phyloP scores from a whole-genome alignment of 2,888 invertebrate species.

The Pristionchus exspectatus region DNA sequence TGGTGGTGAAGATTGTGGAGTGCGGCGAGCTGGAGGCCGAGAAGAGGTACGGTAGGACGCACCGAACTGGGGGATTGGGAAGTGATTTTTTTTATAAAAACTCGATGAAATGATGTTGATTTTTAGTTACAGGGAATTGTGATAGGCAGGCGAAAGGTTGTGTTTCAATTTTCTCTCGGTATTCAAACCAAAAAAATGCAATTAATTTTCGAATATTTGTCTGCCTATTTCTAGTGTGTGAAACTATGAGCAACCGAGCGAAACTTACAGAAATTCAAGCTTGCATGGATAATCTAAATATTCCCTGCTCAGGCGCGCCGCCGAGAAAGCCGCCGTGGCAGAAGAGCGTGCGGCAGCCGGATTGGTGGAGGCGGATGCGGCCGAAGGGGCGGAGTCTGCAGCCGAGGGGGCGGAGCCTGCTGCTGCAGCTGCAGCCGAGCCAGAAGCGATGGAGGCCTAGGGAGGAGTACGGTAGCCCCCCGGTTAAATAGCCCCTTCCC shows the following conservation, averaged over 20 bases:
- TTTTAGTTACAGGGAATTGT: background rate
- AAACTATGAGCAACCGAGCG: no score
- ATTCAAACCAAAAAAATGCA: no score
- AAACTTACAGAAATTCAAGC: no score
- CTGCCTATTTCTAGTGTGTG: no score
- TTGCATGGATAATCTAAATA: no score
- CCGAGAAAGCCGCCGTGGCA: slow-evolving; percentile 55
- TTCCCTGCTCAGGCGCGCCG: slow-evolving; percentile 57
- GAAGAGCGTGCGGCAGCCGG: slow-evolving; percentile 52
- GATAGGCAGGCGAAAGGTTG: background rate
- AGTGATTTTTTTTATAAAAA: background rate
- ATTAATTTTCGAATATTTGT: no score
- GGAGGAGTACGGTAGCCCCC: slow-evolving; percentile 3
- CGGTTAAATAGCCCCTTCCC: background rate
- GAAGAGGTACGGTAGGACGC: slow-evolving; percentile 55
- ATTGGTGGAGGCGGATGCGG: slow-evolving; percentile 49
- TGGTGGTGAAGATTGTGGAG: slow-evolving; percentile 74
- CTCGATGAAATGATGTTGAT: background rate
- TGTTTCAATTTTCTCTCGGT: background rate
- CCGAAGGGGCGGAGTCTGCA: slow-evolving; percentile 56
- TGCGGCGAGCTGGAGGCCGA: slow-evolving; percentile 71
- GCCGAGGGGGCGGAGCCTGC: slow-evolving; percentile 11
- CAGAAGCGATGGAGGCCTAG: slow-evolving; percentile 19
- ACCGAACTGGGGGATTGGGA: background rate
- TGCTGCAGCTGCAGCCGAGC: slow-evolving; percentile 25